Conservation (phyloP, 2,888 invertebrate genomes). For the Megamerina dolium region DNA sequence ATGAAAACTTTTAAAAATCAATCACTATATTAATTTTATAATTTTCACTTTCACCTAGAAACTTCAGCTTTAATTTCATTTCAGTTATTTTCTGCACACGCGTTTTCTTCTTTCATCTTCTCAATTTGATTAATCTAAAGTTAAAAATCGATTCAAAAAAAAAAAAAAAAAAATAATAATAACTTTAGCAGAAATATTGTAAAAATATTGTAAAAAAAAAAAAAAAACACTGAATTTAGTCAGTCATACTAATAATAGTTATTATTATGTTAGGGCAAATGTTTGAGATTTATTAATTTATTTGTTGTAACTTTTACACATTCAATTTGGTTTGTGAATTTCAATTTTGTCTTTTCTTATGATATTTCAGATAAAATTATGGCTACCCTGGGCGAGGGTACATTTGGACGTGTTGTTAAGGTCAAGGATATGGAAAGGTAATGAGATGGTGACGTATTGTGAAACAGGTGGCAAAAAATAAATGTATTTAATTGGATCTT, state of each 20-base stretch:
- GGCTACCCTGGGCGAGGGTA: conserved; percentile 98
- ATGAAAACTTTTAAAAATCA: neutral
- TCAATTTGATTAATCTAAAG: neutral
- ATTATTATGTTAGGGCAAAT: too few species aligned
- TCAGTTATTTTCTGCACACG: neutral
- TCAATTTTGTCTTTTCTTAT: conserved; percentile 37
- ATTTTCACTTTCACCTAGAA: neutral
- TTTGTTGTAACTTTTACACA: conserved; percentile 2
- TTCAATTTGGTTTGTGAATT: conserved; percentile 15
- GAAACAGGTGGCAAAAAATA: too few species aligned
- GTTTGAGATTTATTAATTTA: too few species aligned
- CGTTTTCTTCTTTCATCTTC: neutral
- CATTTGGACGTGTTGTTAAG: conserved; percentile 99
- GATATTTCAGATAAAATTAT: conserved; percentile 95
- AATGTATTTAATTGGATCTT: too few species aligned
- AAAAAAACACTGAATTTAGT: too few species aligned
- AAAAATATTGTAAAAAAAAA: too few species aligned
- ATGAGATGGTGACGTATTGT: too few species aligned
- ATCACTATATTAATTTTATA: neutral
- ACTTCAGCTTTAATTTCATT: neutral
- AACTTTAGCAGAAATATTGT: neutral
- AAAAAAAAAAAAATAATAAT: neutral
- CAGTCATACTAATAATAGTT: too few species aligned
- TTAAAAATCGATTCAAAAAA: neutral
- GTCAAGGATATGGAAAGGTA: conserved; percentile 94